These are phyloP conservation scores for Spongilla lacustris DNA, from an alignment of 37 sponge, comb jelly and placozoan genomes.

Conservation along the genomic window DNA sequence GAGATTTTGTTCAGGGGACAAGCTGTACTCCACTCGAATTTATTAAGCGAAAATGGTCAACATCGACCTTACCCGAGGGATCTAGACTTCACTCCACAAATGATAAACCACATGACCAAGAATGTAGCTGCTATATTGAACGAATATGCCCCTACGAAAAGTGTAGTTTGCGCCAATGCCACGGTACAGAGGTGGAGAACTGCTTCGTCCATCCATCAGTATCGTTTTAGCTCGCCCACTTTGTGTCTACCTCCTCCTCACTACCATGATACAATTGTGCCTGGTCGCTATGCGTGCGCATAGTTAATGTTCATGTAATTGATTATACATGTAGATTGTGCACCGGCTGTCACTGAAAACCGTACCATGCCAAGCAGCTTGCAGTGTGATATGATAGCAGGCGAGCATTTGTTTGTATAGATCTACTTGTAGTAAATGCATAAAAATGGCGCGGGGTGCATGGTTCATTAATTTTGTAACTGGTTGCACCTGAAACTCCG, in stretches of 20 bases:
- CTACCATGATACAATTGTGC: not conserved
- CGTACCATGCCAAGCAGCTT: too few species aligned
- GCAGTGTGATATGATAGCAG: too few species aligned
- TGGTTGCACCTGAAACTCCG: too few species aligned
- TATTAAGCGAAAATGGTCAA: not conserved
- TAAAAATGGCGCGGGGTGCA: too few species aligned
- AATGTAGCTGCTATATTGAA: too few species aligned
- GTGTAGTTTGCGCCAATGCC: not conserved
- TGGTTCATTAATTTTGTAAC: too few species aligned
- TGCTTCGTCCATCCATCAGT: too few species aligned
- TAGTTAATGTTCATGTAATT: too few species aligned
- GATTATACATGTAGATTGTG: too few species aligned
- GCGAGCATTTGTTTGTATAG: too few species aligned
- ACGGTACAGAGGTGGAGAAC: not conserved
- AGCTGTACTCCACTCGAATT: not conserved
- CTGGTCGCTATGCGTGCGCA: not conserved
- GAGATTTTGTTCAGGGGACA: slow-evolving; percentile 12
- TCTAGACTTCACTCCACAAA: not conserved
- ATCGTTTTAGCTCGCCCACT: not conserved
- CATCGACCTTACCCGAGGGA: slow-evolving; percentile 16
- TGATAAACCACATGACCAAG: not conserved
- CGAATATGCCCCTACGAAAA: not conserved
- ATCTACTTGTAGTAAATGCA: too few species aligned
- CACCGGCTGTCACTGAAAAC: too few species aligned
- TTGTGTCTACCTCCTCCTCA: slow-evolving; percentile 4